A percentile compares a stretch with the other conserved stretches of the same genome.
phyloP scores from a whole-genome alignment of 2,797 vertebrate genomes.

The Cottoperca gobio region DNA sequence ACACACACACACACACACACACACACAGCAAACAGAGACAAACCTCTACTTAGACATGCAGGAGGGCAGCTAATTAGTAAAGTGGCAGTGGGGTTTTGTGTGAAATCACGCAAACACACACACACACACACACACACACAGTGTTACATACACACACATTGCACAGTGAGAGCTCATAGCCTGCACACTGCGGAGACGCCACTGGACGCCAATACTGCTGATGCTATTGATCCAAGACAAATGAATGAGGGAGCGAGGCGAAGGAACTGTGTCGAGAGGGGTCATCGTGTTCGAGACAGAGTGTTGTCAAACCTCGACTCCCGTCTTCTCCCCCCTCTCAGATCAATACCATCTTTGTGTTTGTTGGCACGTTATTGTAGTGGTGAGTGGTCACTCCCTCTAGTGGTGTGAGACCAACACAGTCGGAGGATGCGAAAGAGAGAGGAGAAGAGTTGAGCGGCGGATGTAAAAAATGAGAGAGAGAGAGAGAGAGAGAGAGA shows the following conservation, averaged over 20 bases:
- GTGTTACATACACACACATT: constrained; percentile 13
- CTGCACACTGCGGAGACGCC: constrained; percentile 49
- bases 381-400: constrained; percentile 68
- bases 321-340: constrained; percentile 19
- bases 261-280: constrained; percentile 42
- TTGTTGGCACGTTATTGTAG: constrained; percentile 42
- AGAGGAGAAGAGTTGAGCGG: neutral
- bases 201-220: constrained; percentile 51
- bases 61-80: constrained; percentile 69
- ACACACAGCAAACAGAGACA: constrained; percentile 45
- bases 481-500: constrained; percentile 20
- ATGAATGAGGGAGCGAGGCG: constrained; percentile 37
- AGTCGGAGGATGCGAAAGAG: neutral
- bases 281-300: constrained; percentile 59
- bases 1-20: constrained; percentile 22
- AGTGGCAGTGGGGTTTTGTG: constrained; percentile 56
- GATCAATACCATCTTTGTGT: constrained; percentile 76
- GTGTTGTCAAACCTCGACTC: constrained; percentile 68
- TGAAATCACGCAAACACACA: constrained; percentile 39
- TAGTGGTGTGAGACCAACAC: constrained; percentile 64
- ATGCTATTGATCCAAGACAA: constrained; percentile 70
- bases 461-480: neutral
- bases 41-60: constrained; percentile 56
- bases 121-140: constrained; percentile 15
- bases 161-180: constrained; percentile 30